Conservation (phyloP, 1,140 invertebrate species). For the Meloidogyne floridensis region DNA sequence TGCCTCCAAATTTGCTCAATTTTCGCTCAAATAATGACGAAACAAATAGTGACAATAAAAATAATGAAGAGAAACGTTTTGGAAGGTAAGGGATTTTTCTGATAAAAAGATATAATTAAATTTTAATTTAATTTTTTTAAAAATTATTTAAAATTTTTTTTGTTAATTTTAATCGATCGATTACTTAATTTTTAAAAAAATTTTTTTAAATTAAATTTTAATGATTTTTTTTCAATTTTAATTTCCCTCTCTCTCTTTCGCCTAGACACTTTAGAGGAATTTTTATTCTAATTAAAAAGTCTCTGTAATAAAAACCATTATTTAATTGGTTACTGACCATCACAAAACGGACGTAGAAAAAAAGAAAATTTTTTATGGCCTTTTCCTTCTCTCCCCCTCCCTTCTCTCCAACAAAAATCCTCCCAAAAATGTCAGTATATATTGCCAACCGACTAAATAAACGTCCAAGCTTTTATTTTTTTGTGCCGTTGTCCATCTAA, state of each 20-base stretch:
- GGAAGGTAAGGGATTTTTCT: not conserved
- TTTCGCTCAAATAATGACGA: not conserved
- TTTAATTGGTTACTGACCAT: conserved; percentile 7
- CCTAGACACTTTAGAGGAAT: too few species aligned
- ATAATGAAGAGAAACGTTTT: not conserved
- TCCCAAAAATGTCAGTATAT: not conserved
- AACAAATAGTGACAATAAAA: not conserved
- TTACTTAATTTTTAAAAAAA: too few species aligned
- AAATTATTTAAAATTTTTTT: not conserved
- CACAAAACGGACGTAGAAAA: not conserved
- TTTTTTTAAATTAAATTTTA: too few species aligned
- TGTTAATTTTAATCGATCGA: too few species aligned
- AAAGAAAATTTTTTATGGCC: not conserved
- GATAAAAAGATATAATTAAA: not conserved
- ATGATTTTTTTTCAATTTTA: too few species aligned
- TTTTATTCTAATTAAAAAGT: too few species aligned
- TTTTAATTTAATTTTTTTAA: not conserved
- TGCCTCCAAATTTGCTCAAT: not conserved
- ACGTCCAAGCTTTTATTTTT: not conserved
- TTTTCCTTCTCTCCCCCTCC: not conserved
- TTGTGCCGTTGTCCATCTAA: not conserved
- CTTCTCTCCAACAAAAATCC: not conserved
- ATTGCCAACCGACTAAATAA: not conserved
- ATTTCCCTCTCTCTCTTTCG: too few species aligned
- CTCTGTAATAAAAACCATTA: not conserved